Conservation (phyloP, 2,797 vertebrate genomes). For the Bryconaethiops microstoma region DNA sequence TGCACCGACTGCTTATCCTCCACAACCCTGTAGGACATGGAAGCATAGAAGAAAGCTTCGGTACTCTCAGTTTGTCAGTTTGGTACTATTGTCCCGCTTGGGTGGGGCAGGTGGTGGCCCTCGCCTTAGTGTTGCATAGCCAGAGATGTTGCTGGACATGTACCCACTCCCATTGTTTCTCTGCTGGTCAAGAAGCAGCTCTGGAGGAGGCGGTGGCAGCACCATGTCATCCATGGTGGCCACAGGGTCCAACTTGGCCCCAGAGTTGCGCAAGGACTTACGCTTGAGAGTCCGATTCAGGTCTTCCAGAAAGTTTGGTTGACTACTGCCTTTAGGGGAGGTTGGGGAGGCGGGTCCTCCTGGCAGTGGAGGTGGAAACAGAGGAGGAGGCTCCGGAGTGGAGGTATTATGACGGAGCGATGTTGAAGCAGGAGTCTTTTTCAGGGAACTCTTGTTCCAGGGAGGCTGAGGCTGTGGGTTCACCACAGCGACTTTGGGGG, state of each 20-base stretch:
- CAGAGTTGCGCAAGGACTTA: slow-evolving; percentile 84
- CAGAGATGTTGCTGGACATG: slow-evolving; percentile 89
- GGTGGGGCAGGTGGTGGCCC: slow-evolving; percentile 93
- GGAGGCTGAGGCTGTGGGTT: slow-evolving; percentile 90
- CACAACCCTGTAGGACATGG: slow-evolving; percentile 21
- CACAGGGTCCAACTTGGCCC: slow-evolving; percentile 77
- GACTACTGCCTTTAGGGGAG: slow-evolving; percentile 87
- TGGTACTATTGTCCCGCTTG: slow-evolving; percentile 93
- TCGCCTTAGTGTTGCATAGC: slow-evolving; percentile 94
- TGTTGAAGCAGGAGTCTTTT: slow-evolving; percentile 87
- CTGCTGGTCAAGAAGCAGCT: slow-evolving; percentile 87
- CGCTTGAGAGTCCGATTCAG: slow-evolving; percentile 93
- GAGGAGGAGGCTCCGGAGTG: slow-evolving; percentile 81
- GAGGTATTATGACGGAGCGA: slow-evolving; percentile 86
- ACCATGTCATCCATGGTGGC: slow-evolving; percentile 96
- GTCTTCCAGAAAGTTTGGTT: slow-evolving; percentile 93
- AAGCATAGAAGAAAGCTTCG: slow-evolving; percentile 44
- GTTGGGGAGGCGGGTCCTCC: slow-evolving; percentile 68
- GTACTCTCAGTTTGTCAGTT: slow-evolving; percentile 86
- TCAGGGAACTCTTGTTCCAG: slow-evolving; percentile 86
- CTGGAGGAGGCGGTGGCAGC: slow-evolving; percentile 86
- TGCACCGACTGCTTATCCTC: slow-evolving; percentile 28
- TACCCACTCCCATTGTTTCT: slow-evolving; percentile 75
- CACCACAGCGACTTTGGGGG: slow-evolving; percentile 89
- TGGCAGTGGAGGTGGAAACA: slow-evolving; percentile 30